Conservation (phyloP, 2,888 invertebrate species). For the Pristionchus japonicus region DNA sequence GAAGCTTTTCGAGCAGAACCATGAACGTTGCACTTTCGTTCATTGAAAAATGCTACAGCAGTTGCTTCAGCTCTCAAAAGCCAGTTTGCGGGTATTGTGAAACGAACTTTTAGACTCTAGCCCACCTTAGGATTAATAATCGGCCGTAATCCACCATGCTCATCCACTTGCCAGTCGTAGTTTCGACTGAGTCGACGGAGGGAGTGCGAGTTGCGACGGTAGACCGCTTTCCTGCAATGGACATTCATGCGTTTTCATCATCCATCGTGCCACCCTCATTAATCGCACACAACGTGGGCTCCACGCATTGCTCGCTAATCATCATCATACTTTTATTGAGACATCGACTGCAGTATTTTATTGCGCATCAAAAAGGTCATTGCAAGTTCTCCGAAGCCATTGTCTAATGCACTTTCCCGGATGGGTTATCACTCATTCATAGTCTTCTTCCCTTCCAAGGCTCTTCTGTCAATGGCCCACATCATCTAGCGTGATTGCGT, state of each 20-base stretch:
- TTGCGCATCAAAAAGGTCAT: not conserved
- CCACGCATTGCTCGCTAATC: too few species aligned
- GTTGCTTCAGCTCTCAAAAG: too few species aligned
- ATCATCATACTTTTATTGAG: too few species aligned
- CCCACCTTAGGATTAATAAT: conserved; percentile 61
- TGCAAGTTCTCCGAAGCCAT: not conserved
- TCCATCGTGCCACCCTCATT: too few species aligned
- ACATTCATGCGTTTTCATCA: not conserved
- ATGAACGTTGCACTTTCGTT: too few species aligned
- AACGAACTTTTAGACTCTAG: too few species aligned
- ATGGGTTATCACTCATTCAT: not conserved
- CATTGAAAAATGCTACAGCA: too few species aligned
- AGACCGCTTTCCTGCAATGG: conserved; percentile 58
- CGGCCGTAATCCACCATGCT: conserved; percentile 68
- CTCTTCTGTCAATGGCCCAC: not conserved
- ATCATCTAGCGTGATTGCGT: not conserved
- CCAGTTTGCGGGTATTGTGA: too few species aligned
- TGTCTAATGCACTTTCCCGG: not conserved
- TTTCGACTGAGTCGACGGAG: conserved; percentile 68
- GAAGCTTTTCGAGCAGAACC: too few species aligned
- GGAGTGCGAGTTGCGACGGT: conserved; percentile 70
- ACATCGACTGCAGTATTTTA: too few species aligned
- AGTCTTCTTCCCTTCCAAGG: not conserved
- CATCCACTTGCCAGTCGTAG: conserved; percentile 74
- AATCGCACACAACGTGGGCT: too few species aligned